Conservation (phyloP, 2,113 vertebrate species). For the Ascaphus truei region DNA sequence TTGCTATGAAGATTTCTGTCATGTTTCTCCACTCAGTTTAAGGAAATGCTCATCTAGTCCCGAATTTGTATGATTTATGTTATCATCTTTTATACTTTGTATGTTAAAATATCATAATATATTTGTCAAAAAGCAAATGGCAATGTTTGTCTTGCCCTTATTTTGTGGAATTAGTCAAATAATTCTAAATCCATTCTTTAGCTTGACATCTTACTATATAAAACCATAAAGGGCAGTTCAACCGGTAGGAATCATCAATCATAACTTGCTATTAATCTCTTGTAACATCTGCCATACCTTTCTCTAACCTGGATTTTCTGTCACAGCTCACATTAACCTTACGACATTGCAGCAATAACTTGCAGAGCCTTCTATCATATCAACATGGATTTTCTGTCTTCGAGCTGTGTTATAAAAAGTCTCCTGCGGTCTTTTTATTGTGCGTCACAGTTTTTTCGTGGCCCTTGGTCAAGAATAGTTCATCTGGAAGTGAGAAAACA, state of each 20-base stretch:
- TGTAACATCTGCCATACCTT: slow-evolving; percentile 22
- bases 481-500: slow-evolving; percentile 6
- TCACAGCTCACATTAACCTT: slow-evolving; percentile 32
- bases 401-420: slow-evolving; percentile 7
- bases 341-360: slow-evolving; percentile 23
- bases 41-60: no score
- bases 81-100: no score
- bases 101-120: background rate
- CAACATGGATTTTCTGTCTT: slow-evolving; percentile 27
- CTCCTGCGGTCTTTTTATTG: slow-evolving; percentile 2
- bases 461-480: slow-evolving; percentile 13
- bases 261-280: slow-evolving; percentile 19
- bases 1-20: no score
- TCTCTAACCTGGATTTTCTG: slow-evolving; percentile 16
- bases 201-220: slow-evolving; percentile 26
- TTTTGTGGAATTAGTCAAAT: background rate
- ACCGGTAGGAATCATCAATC: slow-evolving; percentile 21
- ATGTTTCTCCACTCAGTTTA: no score
- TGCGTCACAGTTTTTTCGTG: background rate
- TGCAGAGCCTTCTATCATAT: slow-evolving; percentile 28
- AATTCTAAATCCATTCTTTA: background rate
- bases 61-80: no score
- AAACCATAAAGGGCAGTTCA: slow-evolving; percentile 18
- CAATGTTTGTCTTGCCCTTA: background rate
- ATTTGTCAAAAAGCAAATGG: no score